Evolutionary conservation across 2,113 vertebrate genomes (phyloP).

Genomic region (Lutjanus erythropterus): DNA sequence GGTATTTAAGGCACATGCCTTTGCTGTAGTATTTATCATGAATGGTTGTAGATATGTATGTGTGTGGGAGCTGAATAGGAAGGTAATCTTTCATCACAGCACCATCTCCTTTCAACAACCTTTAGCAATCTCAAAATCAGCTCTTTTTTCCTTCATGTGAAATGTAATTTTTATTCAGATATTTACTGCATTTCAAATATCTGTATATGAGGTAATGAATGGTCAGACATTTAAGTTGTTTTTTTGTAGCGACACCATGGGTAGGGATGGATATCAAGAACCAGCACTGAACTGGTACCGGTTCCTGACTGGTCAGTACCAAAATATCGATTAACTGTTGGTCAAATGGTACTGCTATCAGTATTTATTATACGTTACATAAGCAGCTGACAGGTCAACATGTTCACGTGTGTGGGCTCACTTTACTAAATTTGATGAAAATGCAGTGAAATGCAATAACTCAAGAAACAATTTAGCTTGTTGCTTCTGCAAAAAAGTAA

Average conservation of each 20-base stretch:
- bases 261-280: too few relatives aligned
- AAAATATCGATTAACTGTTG: too few relatives aligned
- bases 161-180: background rate
- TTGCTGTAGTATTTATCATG: slow-evolving; percentile 5
- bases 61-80: background rate
- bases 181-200: background rate
- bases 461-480: too few relatives aligned
- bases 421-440: too few relatives aligned
- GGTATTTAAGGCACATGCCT: slow-evolving; percentile 15
- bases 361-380: too few relatives aligned
- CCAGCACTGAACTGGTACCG: too few relatives aligned
- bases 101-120: background rate
- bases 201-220: background rate
- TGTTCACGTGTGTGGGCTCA: too few relatives aligned
- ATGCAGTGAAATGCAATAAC: too few relatives aligned
- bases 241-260: background rate
- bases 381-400: too few relatives aligned
- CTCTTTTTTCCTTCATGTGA: background rate
- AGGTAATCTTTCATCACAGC: background rate
- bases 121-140: background rate
- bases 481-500: too few relatives aligned
- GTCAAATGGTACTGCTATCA: too few relatives aligned
- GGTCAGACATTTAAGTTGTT: background rate
- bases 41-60: background rate
- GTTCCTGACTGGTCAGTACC: too few relatives aligned